phyloP scores from a whole-genome alignment of 2,797 vertebrate genomes.

The Anas capensis region DNA sequence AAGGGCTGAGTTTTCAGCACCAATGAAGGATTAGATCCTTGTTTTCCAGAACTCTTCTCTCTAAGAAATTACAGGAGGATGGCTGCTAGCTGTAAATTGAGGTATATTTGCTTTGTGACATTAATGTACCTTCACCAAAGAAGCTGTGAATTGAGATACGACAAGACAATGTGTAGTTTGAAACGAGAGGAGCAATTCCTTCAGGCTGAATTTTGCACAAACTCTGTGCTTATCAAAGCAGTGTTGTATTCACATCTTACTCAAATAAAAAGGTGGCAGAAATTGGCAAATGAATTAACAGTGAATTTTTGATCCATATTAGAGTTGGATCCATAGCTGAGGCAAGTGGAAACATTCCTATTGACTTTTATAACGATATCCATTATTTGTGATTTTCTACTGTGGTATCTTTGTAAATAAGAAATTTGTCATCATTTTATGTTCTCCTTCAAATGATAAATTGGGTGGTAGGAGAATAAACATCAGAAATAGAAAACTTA shows the following conservation, averaged over 20 bases:
- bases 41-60: neutral
- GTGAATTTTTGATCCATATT: neutral
- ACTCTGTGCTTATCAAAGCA: neutral
- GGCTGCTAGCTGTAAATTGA: neutral
- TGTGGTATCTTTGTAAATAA: neutral
- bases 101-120: neutral
- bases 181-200: neutral
- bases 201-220: neutral
- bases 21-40: neutral
- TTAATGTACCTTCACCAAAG: neutral
- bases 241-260: neutral
- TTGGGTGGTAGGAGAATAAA: neutral
- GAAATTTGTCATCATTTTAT: neutral
- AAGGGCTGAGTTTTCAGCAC: neutral
- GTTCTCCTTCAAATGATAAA: neutral
- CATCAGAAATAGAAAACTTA: neutral
- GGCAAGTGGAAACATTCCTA: neutral
- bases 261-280: neutral
- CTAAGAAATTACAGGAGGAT: neutral
- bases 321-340: neutral
- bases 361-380: neutral
- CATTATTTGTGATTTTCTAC: neutral
- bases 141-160: neutral
- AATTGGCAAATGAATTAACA: conserved; percentile 9
- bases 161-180: neutral